Conservation (phyloP, 1,140 invertebrate genomes). For the Drosophila punjabiensis region DNA sequence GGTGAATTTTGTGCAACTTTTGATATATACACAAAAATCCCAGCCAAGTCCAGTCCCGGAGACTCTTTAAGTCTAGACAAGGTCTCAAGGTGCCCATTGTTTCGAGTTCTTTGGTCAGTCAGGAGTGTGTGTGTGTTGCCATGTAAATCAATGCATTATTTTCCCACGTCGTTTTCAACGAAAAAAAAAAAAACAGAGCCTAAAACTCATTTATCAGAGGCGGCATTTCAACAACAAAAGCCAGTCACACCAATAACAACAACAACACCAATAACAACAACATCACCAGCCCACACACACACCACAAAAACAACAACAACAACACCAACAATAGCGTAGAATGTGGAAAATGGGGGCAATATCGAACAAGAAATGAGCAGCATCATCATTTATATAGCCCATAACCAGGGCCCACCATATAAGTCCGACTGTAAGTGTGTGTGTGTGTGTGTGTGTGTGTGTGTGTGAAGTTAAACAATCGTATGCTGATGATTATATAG, state of each 20-base stretch:
- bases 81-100: slow-evolving; percentile 39
- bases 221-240: slow-evolving; percentile 74
- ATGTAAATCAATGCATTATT: slow-evolving; percentile 75
- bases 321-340: slow-evolving; percentile 11
- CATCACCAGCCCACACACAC: slow-evolving; percentile 38
- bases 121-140: slow-evolving; percentile 25
- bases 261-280: slow-evolving; percentile 35
- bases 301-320: slow-evolving; percentile 27
- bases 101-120: slow-evolving; percentile 1
- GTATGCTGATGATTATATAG: slow-evolving; percentile 61
- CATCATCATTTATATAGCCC: slow-evolving; percentile 72
- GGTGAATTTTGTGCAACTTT: slow-evolving; percentile 8
- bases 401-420: slow-evolving; percentile 42
- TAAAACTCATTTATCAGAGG: slow-evolving; percentile 76
- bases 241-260: slow-evolving; percentile 26
- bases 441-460: slow-evolving; percentile 23
- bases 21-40: neutral
- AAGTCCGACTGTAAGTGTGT: neutral
- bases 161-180: slow-evolving; percentile 69
- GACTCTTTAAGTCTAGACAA: slow-evolving; percentile 31
- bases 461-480: slow-evolving; percentile 37
- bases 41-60: slow-evolving; percentile 8
- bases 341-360: slow-evolving; percentile 42
- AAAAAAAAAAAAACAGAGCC: slow-evolving; percentile 53
- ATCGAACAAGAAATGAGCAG: slow-evolving; percentile 71